Base-by-base conservation (phyloP, 2,113 vertebrate genomes). In the Tachuris rubrigastra region DNA sequence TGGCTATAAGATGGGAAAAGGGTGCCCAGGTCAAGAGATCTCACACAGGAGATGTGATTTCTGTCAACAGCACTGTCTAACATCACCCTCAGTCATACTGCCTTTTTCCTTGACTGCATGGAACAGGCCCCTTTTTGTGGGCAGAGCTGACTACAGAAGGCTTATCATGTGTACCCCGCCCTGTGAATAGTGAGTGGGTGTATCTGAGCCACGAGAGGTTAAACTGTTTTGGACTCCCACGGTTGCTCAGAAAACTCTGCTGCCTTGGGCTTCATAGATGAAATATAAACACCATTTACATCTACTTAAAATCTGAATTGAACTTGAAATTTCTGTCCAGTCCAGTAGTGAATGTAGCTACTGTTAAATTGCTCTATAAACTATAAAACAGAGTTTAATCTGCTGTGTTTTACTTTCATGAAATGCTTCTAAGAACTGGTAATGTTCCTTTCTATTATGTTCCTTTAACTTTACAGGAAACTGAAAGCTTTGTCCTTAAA, bases 311-410 rank as follows among this genome's bases (percentile, higher is more conserved):
- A 78, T 87, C 66, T 65, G 73, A 93, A 93, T 53, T 89, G 89
- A 81, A 94, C 68, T 93, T 94, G 90, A 93, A 96, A 93, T 91
- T 93, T 80, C 63, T 88, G 47, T 75, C 92, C 88, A 92, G 79
- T 93, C 85, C 90, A 81, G 65, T 37, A 19, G 66, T 89, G 72
- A 88, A 86, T 81, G 65, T 90, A 94, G 88, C 68, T 68, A 66
- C 82, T 86, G 68, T 92, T 96, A 94, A 92, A 96, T 84, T 93
- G 88, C 69, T 93, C 56, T 73, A 86, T 96, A 95, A 96, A 86
- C 65, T 94, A 84, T 72, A 86, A 92, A 93, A 76, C 44, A 94
- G 93, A 92, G 76, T 93, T 96, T 95, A 92, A 89, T 95, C 86
- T 90, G 49, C 73, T 92, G 72, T 90, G 83, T 53, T 93, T 96